Conservation (phyloP, 2,797 vertebrate genomes). For the Emys orbicularis region DNA sequence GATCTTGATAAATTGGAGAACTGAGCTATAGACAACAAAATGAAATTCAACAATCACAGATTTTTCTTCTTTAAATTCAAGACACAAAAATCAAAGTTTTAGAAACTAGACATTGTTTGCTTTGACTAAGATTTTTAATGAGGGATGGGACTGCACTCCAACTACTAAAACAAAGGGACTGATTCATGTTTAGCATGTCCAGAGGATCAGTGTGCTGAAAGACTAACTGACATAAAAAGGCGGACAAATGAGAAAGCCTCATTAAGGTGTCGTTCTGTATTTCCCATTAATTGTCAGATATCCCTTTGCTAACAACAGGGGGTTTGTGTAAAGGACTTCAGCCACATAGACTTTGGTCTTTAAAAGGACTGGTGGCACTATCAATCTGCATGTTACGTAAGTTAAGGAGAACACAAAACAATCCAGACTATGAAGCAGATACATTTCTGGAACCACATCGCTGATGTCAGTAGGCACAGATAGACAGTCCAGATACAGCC, state of each 20-base stretch:
- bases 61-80: neutral
- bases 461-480: neutral
- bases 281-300: neutral
- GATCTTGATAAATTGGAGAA: no score
- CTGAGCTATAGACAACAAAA: no score
- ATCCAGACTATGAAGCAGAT: fast-evolving
- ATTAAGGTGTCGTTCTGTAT: neutral
- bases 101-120: conserved; percentile 10
- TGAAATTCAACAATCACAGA: neutral
- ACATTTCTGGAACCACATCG: neutral
- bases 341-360: neutral
- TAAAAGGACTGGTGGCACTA: neutral
- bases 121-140: neutral
- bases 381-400: neutral
- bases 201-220: conserved; percentile 34
- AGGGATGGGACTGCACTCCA: neutral
- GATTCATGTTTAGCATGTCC: conserved; percentile 29
- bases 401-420: neutral
- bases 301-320: neutral
- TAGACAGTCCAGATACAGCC: neutral
- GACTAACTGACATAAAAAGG: neutral
- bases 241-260: conserved; percentile 8
- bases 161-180: conserved; percentile 27
- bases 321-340: neutral
- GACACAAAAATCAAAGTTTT: neutral